These are phyloP conservation scores for Rhynchotus rufescens DNA, from an alignment of 2,797 vertebrate genomes.

Conservation along the genomic window DNA sequence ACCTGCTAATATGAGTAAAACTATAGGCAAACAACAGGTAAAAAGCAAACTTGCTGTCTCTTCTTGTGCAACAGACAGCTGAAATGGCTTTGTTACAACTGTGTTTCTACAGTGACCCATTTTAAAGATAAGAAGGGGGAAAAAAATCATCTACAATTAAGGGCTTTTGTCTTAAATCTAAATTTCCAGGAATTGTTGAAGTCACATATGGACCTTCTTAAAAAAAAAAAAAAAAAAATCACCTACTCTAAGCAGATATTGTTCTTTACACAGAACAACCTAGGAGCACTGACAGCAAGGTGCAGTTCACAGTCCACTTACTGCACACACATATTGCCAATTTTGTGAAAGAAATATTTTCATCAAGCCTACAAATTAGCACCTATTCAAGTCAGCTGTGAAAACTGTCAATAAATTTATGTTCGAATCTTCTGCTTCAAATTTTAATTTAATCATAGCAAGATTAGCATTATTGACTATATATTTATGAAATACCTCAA, in stretches of 20 bases:
- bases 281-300: neutral
- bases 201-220: neutral
- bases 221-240: neutral
- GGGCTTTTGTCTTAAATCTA: neutral
- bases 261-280: neutral
- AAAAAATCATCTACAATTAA: neutral
- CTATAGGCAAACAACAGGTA: neutral
- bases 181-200: neutral
- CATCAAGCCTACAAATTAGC: neutral
- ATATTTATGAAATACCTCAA: neutral
- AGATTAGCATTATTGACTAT: neutral
- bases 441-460: slow-evolving; percentile 8
- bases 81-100: neutral
- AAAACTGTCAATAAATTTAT: neutral
- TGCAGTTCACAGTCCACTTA: neutral
- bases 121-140: neutral
- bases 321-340: neutral
- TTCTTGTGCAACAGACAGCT: neutral
- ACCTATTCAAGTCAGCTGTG: neutral
- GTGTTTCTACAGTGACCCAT: neutral
- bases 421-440: neutral
- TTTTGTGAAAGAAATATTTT: neutral
- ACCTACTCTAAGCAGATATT: neutral
- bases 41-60: neutral
- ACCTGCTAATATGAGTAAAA: neutral